Base-by-base conservation (phyloP, 1,140 invertebrate genomes). In the Drosophila erecta region DNA sequence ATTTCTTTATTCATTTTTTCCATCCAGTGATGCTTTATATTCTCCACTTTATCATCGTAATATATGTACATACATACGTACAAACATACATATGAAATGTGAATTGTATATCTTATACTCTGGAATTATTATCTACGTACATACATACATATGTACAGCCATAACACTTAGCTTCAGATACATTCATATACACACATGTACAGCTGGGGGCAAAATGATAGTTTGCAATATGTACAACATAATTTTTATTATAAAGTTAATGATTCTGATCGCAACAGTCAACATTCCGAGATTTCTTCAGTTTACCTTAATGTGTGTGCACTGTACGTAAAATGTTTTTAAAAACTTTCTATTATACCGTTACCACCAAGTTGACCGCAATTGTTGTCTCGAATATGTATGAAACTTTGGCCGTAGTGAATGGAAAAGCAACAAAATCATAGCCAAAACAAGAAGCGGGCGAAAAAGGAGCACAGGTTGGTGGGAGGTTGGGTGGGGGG, bases 371-470 rank as follows among this genome's bases (percentile, higher is more conserved):
- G 3, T 17, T 62, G 38, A 51, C 64, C 38, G 47, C 15, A n/a
- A 15, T 33, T 64, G 35, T 50, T 50, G 12, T 46, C 44, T 41
- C 33, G 17, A 65, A 62, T 66, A 49, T 30, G 30, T 66, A 43
- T 59, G 35, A 67, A 67, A 64, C 61, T 49, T 64, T 67, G 1
- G 37, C 27, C 46, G n/a, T 35, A 65, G 64, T 67, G 59, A 67
- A 51, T 67, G 59, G 44, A 10, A 67, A 67, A 65, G 64, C 64
- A 66, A 66, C 62, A 67, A 67, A 67, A 64, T 67, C 46, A 50
- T 64, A 64, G 46, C 64, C 64, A 64, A 67, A 67, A 64, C 58
- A 67, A 67, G 59, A 67, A 67, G 64, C 44, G 37, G 61, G 61
- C 58, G 49, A 64, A 66, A 66, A 44, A n/a, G 46, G 46, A n/a